Evolutionary conservation across 2,113 vertebrate species (phyloP).

Genomic region (Mystacornis crossleyi): DNA sequence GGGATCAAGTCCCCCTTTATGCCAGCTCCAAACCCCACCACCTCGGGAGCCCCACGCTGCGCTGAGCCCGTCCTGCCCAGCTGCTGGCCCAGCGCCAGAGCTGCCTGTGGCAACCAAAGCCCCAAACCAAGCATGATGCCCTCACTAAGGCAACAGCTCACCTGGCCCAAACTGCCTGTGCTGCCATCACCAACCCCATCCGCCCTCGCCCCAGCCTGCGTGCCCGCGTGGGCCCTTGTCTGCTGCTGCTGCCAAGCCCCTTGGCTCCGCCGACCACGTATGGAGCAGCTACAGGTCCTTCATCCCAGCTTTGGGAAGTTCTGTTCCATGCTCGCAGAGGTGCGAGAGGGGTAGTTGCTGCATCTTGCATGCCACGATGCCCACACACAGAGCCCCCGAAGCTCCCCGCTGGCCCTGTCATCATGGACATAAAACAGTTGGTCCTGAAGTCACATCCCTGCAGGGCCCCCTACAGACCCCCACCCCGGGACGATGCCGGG

Average conservation of each 20-base stretch:
- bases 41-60: rapidly evolving
- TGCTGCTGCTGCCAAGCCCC: not conserved
- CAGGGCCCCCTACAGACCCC: not conserved
- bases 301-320: rapidly evolving
- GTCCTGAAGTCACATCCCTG: not conserved
- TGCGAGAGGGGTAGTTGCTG: rapidly evolving
- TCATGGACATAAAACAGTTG: rapidly evolving
- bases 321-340: not conserved
- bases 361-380: not conserved
- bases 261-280: not conserved
- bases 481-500: rapidly evolving
- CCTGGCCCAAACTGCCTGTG: not conserved
- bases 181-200: not conserved
- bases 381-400: not conserved
- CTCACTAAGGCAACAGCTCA: not conserved
- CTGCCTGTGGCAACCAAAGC: not conserved
- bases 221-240: rapidly evolving
- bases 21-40: rapidly evolving
- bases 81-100: not conserved
- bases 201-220: rapidly evolving
- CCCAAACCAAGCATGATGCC: rapidly evolving
- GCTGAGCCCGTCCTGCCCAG: not conserved
- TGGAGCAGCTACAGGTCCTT: not conserved
- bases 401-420: rapidly evolving
- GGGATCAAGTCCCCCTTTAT: not conserved